Conservation (phyloP, 2,113 vertebrate species). For the Lanius ludovicianus region DNA sequence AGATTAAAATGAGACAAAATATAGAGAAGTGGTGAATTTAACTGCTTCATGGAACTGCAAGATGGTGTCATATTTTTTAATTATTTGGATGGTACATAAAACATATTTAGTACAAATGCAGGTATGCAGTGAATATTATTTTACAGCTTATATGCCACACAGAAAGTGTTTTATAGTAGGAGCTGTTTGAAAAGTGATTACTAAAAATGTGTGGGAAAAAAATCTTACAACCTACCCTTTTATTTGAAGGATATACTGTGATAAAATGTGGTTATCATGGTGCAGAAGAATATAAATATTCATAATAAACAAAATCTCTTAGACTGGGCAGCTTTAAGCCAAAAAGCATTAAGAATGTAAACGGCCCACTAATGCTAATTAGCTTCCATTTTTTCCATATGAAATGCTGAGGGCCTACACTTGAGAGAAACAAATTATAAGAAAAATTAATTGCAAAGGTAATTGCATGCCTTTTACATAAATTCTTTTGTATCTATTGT, state of each 20-base stretch:
- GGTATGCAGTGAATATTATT: neutral
- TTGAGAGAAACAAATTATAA: neutral
- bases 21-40: neutral
- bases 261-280: neutral
- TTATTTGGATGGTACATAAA: neutral
- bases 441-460: slow-evolving; percentile 27
- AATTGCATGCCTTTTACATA: neutral
- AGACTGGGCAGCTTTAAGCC: slow-evolving; percentile 10
- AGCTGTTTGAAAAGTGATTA: neutral
- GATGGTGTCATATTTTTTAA: neutral
- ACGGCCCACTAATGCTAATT: slow-evolving; percentile 4
- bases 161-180: neutral
- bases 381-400: neutral
- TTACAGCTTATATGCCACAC: neutral
- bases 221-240: neutral
- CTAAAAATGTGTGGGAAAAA: neutral
- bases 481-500: slow-evolving; percentile 7
- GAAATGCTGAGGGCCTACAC: neutral
- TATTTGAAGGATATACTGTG: neutral
- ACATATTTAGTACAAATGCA: slow-evolving; percentile 31
- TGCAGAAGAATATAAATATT: slow-evolving; percentile 43
- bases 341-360: slow-evolving; percentile 14
- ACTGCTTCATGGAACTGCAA: neutral
- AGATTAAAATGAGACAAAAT: slow-evolving; percentile 25
- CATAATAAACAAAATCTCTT: slow-evolving; percentile 1